These are phyloP conservation scores for Amiota minor DNA, from an alignment of 2,888 invertebrate species.

Conservation along the genomic window DNA sequence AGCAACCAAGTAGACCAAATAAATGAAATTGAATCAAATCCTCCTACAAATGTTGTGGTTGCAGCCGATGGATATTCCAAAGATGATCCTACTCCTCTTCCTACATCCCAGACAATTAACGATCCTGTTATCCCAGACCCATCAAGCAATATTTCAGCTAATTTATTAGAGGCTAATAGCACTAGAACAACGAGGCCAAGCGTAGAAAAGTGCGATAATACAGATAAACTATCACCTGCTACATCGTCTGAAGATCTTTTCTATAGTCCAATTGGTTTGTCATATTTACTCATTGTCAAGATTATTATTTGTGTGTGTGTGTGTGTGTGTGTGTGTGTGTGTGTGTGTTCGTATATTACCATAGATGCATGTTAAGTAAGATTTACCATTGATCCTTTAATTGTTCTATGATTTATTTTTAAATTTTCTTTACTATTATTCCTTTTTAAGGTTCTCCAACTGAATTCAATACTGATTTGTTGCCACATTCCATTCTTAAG, in stretches of 20 bases:
- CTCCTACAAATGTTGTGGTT: not conserved
- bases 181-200: constrained; percentile 35
- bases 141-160: constrained; percentile 1
- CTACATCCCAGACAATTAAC: not conserved
- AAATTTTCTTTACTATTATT: constrained; percentile 24
- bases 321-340: not conserved
- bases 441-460: constrained; percentile 61
- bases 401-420: not conserved
- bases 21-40: not conserved
- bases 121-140: constrained; percentile 1
- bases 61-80: constrained; percentile 2
- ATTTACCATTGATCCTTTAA: not conserved
- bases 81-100: not conserved
- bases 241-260: constrained; percentile 71
- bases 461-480: constrained; percentile 51
- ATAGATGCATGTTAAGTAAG: not conserved
- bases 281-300: not conserved
- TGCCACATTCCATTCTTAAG: constrained; percentile 47
- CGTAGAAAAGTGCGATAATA: constrained; percentile 43
- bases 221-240: constrained; percentile 56
- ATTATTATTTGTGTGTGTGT: not conserved
- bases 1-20: not conserved
- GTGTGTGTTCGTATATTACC: not conserved
- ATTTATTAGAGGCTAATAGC: constrained; percentile 14
- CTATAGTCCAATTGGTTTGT: constrained; percentile 72